Evolutionary conservation across 2,888 invertebrate genomes (phyloP), one percentile per base, ranked within the genome.

Genomic region (Chydorus sphaericus): DNA sequence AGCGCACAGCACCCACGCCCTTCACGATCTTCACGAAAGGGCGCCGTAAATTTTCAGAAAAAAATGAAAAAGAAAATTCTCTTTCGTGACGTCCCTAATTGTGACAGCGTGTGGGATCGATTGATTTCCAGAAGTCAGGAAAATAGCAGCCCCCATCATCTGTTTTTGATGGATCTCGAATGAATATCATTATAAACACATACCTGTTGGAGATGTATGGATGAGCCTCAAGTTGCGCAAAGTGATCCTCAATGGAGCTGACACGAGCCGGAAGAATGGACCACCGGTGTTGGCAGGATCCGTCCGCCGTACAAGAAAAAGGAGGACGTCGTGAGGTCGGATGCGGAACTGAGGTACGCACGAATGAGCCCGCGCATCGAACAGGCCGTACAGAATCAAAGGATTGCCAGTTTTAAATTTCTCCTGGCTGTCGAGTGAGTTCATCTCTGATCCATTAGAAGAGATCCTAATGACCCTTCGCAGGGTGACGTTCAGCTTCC

Each of bases 311-410:
- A 55, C 55, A 31, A 55, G 48, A 33, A 55, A 55, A 29, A 55
- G 55, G 16, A 55, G 37, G 20, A 49, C 49, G 36, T 55, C 55
- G 18, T 49, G 28, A 16, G 37, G 18, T n/a, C 48, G 55, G 49
- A 55, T 55, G n/a, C 55, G 49, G 36, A 55, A 55, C 23, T 48
- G 48, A 20, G 55, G 48, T 36, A 55, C 48, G 49, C 55, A 55
- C 53, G 53, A 37, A 52, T 52, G 30, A n/a, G 31, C 26, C 20
- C 39, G 37, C 36, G 48, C 55, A 30, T 55, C 49, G 23, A 49
- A 55, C 49, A 55, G 33, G 31, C 31, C 55, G 48, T 49, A 26
- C 10, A 55, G 18, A n/a, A 48, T 31, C 30, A 55, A 28, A 20
- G n/a, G n/a, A n/a, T n/a, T n/a, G n/a, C n/a, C n/a, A n/a, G n/a